Evolutionary conservation across 2,888 invertebrate species (phyloP), one percentile per base, ranked within the genome.

Genomic region (Ptilodon capucinus): DNA sequence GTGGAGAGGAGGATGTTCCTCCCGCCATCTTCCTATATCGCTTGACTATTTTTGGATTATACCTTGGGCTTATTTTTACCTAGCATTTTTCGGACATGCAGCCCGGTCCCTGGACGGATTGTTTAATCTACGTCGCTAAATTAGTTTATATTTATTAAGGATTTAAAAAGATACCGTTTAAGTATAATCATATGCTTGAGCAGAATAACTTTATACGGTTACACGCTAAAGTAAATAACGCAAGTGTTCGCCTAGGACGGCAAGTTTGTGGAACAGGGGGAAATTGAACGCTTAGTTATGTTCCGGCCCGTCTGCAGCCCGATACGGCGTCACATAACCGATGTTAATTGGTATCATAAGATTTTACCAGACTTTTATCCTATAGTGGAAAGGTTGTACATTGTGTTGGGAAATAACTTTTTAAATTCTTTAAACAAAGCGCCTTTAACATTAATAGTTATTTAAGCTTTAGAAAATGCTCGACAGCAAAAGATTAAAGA

Each of bases 211-310:
- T 57, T 43, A 30, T 40, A 44, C 51, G 47, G 50, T 54, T 47
- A 48, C 49, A 43, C 47, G 47, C 49, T 38, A 35, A 46, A 36
- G 56, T 56, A 57, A 59, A 48, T 53, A 49, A 53, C 54, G 49
- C 48, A 48, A 57, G 55, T 60, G 57, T 66, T 62, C 57, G 51
- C 51, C 54, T 57, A 57, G 35, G 51, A 57, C 51, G 51, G 57
- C 52, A 57, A 53, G 52, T 61, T 44, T 46, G 42, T 40, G 42
- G 52, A 53, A 60, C 45, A 51, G 51, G 57, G 49, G 60, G 63
- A 71, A 71, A 71, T 71, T 67, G 66, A 65, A 52, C 63, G 63
- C 45, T 54, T 50, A 58, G 55, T 62, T 57, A 68, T 60, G 64
- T 64, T 54, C 55, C 55, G 51, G 48, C 39, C 42, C 40, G 42